Evolutionary conservation across 2,113 vertebrate species (phyloP).

Genomic region (Cavia aperea): DNA sequence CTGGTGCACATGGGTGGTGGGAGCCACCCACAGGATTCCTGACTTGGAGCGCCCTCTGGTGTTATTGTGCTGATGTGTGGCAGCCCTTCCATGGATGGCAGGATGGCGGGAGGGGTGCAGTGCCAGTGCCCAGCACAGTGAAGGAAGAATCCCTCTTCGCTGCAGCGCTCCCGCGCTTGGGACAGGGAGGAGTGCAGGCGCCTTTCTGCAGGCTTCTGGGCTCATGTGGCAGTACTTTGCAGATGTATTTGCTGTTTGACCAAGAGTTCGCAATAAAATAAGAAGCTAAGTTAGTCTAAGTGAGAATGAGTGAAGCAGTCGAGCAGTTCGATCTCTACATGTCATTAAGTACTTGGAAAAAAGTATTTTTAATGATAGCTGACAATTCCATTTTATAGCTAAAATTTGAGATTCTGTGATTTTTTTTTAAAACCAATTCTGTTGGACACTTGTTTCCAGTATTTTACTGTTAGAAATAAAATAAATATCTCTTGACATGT

Average conservation of each 20-base stretch:
- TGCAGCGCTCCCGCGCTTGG: not conserved
- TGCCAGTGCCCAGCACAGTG: too few relatives aligned
- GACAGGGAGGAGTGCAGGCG: not conserved
- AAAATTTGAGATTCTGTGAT: not conserved
- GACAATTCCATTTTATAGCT: slow-evolving; percentile 14
- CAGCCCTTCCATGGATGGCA: not conserved
- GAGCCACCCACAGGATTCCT: slow-evolving; percentile 10
- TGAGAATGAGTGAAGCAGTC: not conserved
- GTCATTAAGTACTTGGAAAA: not conserved
- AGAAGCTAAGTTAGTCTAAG: not conserved
- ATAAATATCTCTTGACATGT: not conserved
- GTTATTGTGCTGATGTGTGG: not conserved
- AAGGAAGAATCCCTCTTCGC: not conserved
- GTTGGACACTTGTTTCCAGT: not conserved
- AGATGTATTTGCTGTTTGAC: not conserved
- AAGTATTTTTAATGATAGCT: not conserved
- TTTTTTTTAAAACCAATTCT: not conserved
- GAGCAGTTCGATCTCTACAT: not conserved
- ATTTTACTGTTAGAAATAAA: slow-evolving; percentile 54
- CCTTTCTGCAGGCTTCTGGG: not conserved
- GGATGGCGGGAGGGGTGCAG: not conserved
- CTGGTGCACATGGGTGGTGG: slow-evolving; percentile 3
- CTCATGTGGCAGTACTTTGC: not conserved
- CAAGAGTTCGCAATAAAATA: not conserved
- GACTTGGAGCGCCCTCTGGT: not conserved